phyloP scores from a whole-genome alignment of 1,140 invertebrate genomes.

The Drosophila orena region DNA sequence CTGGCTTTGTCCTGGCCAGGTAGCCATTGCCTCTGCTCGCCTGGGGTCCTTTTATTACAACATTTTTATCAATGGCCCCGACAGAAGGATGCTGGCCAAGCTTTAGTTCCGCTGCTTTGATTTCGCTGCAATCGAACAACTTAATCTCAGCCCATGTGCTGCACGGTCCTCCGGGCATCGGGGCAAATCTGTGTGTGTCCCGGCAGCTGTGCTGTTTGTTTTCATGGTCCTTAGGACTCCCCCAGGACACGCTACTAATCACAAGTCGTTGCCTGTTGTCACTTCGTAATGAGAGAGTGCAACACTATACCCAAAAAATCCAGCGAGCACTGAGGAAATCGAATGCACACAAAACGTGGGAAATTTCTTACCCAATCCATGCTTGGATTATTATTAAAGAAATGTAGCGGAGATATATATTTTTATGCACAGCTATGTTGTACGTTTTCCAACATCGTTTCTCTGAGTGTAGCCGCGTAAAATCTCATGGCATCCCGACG shows the following conservation, averaged over 20 bases:
- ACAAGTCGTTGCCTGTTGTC: constrained; percentile 70
- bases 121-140: constrained; percentile 53
- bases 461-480: constrained; percentile 10
- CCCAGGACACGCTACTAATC: constrained; percentile 72
- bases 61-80: constrained; percentile 60
- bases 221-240: constrained; percentile 61
- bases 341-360: too few species aligned
- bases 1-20: constrained; percentile 68
- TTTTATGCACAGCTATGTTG: too few species aligned
- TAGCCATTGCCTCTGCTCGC: constrained; percentile 42
- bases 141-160: constrained; percentile 51
- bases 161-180: background rate
- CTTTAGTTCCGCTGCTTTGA: constrained; percentile 81
- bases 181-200: constrained; percentile 19
- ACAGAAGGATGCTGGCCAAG: constrained; percentile 44
- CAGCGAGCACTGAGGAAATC: constrained; percentile 10
- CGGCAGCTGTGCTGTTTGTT: constrained; percentile 61
- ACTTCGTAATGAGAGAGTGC: constrained; percentile 77
- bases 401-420: too few species aligned
- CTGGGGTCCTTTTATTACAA: constrained; percentile 45
- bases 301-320: constrained; percentile 64
- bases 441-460: background rate
- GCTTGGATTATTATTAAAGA: too few species aligned
- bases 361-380: too few species aligned
- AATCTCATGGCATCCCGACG: constrained; percentile 10